phyloP scores from a whole-genome alignment of 2,113 vertebrate species.

The Stegastes partitus region DNA sequence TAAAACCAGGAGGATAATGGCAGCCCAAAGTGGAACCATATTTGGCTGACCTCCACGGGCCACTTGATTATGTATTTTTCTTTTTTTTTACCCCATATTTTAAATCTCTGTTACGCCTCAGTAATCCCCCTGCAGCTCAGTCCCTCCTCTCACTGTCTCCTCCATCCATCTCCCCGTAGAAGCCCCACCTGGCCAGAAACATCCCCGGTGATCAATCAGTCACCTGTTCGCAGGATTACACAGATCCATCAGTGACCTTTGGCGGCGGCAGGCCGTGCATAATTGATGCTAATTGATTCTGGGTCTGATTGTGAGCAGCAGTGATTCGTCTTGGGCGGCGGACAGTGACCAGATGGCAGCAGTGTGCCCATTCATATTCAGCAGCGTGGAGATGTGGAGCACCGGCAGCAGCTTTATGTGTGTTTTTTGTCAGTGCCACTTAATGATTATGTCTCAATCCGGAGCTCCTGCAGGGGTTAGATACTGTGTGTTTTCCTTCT shows the following conservation, averaged over 20 bases:
- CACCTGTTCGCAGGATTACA: conserved; percentile 53
- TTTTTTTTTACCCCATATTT: too few relatives aligned
- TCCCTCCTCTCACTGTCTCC: too few relatives aligned
- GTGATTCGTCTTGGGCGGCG: conserved; percentile 71
- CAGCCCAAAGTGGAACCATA: conserved; percentile 20
- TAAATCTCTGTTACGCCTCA: conserved; percentile 23
- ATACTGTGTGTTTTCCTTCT: background rate
- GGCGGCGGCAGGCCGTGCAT: conserved; percentile 50
- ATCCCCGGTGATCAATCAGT: conserved; percentile 63
- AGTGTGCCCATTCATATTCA: conserved; percentile 57
- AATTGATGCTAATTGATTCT: conserved; percentile 78
- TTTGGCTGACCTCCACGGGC: conserved; percentile 26
- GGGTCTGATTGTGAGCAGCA: conserved; percentile 52
- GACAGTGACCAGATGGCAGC: conserved; percentile 76
- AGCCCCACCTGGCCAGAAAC: conserved; percentile 39
- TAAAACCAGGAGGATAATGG: too few relatives aligned
- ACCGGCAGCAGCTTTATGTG: conserved; percentile 25
- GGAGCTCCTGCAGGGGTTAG: conserved; percentile 20
- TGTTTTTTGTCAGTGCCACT: conserved; percentile 17
- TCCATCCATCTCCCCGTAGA: background rate
- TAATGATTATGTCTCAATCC: conserved; percentile 44
- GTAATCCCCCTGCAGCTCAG: conserved; percentile 15
- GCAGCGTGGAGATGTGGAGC: conserved; percentile 5
- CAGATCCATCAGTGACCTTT: conserved; percentile 49
- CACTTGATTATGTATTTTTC: conserved; percentile 7